These are phyloP conservation scores for Plagodis dolabraria DNA, from an alignment of 2,888 invertebrate genomes.

Conservation along the genomic window DNA sequence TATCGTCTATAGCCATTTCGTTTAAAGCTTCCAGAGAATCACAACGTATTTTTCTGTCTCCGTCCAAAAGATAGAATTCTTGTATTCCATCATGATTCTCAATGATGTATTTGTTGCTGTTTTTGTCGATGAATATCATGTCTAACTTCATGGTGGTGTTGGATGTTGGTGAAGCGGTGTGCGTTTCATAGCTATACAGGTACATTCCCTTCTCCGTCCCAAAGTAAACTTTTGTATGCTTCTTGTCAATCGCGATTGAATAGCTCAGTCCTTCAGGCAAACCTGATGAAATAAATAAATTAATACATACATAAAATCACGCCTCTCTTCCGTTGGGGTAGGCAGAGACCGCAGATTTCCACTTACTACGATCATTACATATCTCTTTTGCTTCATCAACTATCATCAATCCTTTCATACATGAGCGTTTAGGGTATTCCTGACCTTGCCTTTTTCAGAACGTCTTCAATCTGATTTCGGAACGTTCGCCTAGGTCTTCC, in stretches of 20 bases:
- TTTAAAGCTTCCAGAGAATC: slow-evolving; percentile 59
- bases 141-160: slow-evolving; percentile 56
- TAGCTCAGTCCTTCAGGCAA: slow-evolving; percentile 66
- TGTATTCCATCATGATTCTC: slow-evolving; percentile 64
- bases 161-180: slow-evolving; percentile 54
- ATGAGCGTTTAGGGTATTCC: too few relatives aligned
- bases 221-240: slow-evolving; percentile 62
- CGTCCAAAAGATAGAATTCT: slow-evolving; percentile 63
- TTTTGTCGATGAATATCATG: slow-evolving; percentile 68
- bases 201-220: slow-evolving; percentile 70
- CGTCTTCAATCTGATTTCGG: too few relatives aligned
- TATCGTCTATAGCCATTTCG: slow-evolving; percentile 67
- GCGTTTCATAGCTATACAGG: slow-evolving; percentile 59
- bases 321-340: too few relatives aligned
- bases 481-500: too few relatives aligned
- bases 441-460: too few relatives aligned
- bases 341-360: too few relatives aligned
- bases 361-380: too few relatives aligned
- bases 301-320: too few relatives aligned
- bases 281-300: slow-evolving; percentile 44
- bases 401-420: too few relatives aligned
- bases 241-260: slow-evolving; percentile 69
- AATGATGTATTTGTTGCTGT: slow-evolving; percentile 70
- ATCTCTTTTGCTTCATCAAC: too few relatives aligned
- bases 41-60: slow-evolving; percentile 60